Evolutionary conservation across 2,113 vertebrate species (phyloP).

Genomic region (Lepus americanus): DNA sequence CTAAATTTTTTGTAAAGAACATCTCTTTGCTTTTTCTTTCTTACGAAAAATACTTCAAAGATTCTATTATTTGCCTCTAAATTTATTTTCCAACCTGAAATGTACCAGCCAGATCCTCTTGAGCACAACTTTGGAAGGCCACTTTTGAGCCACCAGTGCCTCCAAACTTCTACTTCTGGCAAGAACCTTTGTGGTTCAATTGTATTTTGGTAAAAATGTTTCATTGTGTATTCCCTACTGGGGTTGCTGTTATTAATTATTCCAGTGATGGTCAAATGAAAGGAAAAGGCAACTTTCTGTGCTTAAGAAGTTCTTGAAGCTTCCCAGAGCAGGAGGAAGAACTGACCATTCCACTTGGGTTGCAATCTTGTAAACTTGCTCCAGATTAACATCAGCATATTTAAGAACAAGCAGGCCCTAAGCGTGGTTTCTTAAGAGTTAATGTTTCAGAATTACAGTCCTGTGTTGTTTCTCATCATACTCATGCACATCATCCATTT

Average conservation of each 20-base stretch:
- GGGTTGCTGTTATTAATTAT: neutral
- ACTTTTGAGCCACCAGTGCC: neutral
- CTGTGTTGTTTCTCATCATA: neutral
- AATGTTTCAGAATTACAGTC: neutral
- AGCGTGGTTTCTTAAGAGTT: neutral
- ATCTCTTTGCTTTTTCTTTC: constrained; percentile 62
- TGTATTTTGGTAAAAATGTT: constrained; percentile 31
- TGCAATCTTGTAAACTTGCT: neutral
- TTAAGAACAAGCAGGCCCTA: neutral
- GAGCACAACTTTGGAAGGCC: neutral
- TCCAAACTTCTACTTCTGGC: neutral
- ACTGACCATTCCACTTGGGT: neutral
- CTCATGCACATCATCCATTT: too few species aligned
- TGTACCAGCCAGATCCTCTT: neutral
- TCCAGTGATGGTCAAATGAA: neutral
- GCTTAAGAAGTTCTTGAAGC: neutral
- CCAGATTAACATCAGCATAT: neutral
- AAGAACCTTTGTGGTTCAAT: neutral
- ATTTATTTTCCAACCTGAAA: constrained; percentile 1
- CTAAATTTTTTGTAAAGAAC: constrained; percentile 46
- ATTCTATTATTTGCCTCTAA: neutral
- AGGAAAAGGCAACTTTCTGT: neutral
- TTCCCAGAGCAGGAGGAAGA: neutral
- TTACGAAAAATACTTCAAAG: constrained; percentile 31
- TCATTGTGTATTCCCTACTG: neutral